Conservation (phyloP, 1,140 invertebrate genomes). For the Argopecten irradians region DNA sequence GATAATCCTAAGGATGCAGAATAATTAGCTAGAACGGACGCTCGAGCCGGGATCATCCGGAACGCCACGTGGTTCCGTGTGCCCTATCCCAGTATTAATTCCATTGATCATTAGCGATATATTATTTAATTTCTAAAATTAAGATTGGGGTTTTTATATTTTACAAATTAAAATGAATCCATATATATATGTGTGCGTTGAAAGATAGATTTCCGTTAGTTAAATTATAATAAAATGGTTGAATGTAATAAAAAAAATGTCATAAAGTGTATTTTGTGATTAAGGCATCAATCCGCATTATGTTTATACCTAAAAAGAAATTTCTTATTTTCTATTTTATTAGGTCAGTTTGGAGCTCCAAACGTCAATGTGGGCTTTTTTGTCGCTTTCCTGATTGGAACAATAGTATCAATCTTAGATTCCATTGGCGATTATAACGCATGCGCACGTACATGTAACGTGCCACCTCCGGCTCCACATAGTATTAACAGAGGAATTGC, state of each 20-base stretch:
- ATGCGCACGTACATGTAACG: neutral
- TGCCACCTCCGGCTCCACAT: neutral
- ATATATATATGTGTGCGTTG: too few species aligned
- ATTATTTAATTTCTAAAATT: too few species aligned
- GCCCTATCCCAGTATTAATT: constrained; percentile 85
- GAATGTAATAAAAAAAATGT: too few species aligned
- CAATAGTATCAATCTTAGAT: constrained; percentile 1
- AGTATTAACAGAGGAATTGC: neutral
- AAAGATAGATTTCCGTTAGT: too few species aligned
- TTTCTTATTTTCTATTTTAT: too few species aligned
- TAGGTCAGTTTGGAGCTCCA: neutral
- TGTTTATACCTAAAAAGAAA: too few species aligned
- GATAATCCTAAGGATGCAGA: constrained; percentile 47
- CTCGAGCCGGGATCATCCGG: constrained; percentile 84
- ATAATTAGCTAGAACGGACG: constrained; percentile 82
- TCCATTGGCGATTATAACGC: constrained; percentile 20
- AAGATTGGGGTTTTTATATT: too few species aligned
- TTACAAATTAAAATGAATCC: too few species aligned
- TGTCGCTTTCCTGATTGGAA: neutral
- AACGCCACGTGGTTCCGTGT: constrained; percentile 88
- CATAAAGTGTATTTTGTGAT: too few species aligned
- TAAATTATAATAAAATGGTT: too few species aligned
- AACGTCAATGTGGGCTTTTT: neutral
- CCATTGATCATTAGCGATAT: neutral
- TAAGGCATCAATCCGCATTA: too few species aligned